Conservation (phyloP, 2,888 invertebrate genomes). For the Dioctria rufipes region DNA sequence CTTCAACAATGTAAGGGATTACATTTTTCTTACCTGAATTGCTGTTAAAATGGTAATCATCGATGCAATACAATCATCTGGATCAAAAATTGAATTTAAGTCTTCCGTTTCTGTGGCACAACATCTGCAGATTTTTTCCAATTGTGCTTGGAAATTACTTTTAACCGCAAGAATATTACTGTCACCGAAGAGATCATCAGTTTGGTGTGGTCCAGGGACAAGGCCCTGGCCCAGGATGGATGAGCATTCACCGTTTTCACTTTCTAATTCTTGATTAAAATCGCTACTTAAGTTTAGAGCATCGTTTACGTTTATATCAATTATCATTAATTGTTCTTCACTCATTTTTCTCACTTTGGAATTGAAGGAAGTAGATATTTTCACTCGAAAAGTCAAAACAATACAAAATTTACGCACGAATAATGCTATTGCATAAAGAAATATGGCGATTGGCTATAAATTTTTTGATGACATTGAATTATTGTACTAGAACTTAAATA, state of each 20-base stretch:
- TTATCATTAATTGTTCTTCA: background rate
- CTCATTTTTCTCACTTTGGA: slow-evolving; percentile 2
- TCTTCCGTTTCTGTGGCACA: slow-evolving; percentile 34
- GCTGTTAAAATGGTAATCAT: slow-evolving; percentile 53
- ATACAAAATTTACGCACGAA: background rate
- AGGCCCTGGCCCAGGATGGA: background rate
- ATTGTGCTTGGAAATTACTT: background rate
- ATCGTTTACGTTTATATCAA: background rate
- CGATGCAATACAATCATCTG: slow-evolving; percentile 46
- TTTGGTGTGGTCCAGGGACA: background rate
- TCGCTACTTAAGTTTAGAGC: background rate
- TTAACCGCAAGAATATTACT: background rate
- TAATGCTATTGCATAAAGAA: slow-evolving; percentile 7
- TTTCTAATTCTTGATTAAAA: background rate
- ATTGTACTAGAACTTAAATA: no score
- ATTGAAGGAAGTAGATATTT: background rate
- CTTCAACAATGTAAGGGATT: background rate
- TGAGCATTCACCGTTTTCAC: background rate
- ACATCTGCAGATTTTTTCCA: slow-evolving; percentile 54
- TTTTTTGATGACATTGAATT: no score
- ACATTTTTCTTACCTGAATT: slow-evolving; percentile 47
- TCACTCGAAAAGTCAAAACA: background rate
- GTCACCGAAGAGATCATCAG: background rate
- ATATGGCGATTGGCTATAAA: background rate
- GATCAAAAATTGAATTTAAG: slow-evolving; percentile 54